Conservation (phyloP, 2,888 invertebrate species). For the Poecilus cupreus region DNA sequence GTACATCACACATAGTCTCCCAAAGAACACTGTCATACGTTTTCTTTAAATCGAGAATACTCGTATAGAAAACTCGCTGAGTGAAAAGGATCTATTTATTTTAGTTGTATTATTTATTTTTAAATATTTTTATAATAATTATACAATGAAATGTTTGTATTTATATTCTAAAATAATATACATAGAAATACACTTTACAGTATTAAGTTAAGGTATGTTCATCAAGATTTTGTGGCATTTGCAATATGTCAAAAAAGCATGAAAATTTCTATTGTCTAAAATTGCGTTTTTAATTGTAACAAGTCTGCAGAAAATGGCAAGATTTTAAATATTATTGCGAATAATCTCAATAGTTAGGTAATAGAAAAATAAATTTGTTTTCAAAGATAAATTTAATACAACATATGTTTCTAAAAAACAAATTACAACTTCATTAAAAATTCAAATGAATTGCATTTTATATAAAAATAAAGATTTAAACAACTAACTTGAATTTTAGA, state of each 20-base stretch:
- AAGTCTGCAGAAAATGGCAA: background rate
- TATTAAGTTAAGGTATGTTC: constrained; percentile 8
- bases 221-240: background rate
- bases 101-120: constrained; percentile 18
- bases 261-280: background rate
- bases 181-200: constrained; percentile 26
- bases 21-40: no score
- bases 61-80: no score
- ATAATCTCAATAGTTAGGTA: background rate
- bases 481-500: constrained; percentile 30
- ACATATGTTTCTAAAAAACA: constrained; percentile 25
- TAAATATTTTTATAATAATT: constrained; percentile 1
- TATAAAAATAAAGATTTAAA: constrained; percentile 17
- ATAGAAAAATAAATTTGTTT: constrained; percentile 27
- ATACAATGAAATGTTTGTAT: constrained; percentile 4
- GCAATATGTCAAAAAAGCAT: background rate
- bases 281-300: background rate
- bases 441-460: background rate
- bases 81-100: background rate
- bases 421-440: constrained; percentile 5
- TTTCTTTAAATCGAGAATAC: no score
- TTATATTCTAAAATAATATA: constrained; percentile 31
- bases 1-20: no score
- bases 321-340: background rate
- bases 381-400: background rate